These are phyloP conservation scores for Hesperophylax magnus DNA, from an alignment of 1,140 invertebrate species.

Conservation along the genomic window DNA sequence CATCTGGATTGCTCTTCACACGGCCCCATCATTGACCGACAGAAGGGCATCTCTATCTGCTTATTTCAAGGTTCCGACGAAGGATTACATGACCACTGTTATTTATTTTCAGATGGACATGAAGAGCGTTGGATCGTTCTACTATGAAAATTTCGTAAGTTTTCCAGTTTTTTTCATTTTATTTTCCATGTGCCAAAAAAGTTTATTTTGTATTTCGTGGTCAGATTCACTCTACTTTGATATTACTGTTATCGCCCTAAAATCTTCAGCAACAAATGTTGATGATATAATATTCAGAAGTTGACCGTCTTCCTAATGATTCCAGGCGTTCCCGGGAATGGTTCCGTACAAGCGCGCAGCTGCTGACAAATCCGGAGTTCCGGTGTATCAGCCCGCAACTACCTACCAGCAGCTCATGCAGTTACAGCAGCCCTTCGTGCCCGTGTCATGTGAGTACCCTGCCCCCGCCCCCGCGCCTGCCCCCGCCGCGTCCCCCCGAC, in stretches of 20 bases:
- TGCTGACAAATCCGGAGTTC: conserved; percentile 94
- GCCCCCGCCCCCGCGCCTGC: conserved; percentile 74
- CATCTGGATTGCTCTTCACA: neutral
- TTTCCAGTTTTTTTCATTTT: conserved; percentile 58
- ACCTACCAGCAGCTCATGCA: conserved; percentile 97
- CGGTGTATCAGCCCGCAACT: conserved; percentile 93
- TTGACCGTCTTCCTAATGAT: conserved; percentile 52
- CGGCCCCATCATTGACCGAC: conserved; percentile 19
- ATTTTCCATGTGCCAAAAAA: no score
- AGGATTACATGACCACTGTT: conserved; percentile 16
- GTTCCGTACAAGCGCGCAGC: conserved; percentile 92
- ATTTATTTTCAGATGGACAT: conserved; percentile 88
- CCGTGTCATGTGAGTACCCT: conserved; percentile 93
- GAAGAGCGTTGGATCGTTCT: conserved; percentile 93
- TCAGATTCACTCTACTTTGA: no score
- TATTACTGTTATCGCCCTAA: no score
- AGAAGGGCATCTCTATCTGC: conserved; percentile 3
- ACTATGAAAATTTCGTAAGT: conserved; percentile 96
- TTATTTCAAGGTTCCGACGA: neutral
- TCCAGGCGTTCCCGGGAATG: conserved; percentile 93
- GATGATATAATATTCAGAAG: neutral
- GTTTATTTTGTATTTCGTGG: no score
- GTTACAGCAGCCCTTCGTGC: conserved; percentile 92
- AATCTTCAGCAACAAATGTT: no score
- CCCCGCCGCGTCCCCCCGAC: conserved; percentile 62